Conservation (phyloP, 2,888 invertebrate species). For the Stenodera caucasica region DNA sequence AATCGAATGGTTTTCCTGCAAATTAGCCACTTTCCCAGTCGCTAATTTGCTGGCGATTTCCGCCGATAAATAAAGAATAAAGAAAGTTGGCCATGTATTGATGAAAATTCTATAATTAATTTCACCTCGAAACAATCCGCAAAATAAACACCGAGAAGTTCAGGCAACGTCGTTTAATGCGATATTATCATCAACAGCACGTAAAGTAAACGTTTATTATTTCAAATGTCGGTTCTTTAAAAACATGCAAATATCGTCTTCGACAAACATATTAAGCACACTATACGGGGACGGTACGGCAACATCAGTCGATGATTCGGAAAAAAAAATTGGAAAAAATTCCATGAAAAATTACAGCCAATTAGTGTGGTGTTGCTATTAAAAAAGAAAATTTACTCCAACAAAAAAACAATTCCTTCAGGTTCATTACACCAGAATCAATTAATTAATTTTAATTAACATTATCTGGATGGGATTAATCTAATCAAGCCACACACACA, state of each 20-base stretch:
- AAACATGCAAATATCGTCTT: background rate
- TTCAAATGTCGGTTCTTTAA: slow-evolving; percentile 3
- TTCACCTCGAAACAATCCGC: no score
- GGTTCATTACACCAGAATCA: background rate
- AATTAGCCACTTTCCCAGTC: no score
- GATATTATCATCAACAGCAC: background rate
- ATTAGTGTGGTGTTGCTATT: slow-evolving; percentile 5
- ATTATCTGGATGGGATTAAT: background rate
- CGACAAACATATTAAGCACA: slow-evolving; percentile 5
- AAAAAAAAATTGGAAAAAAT: no score
- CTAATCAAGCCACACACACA: background rate
- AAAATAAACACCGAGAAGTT: background rate
- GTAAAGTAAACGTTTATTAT: background rate
- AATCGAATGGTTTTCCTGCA: no score
- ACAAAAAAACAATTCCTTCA: background rate
- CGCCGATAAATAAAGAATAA: background rate
- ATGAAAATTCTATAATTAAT: no score
- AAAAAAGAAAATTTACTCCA: background rate
- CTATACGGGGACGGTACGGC: background rate
- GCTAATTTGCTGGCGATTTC: background rate
- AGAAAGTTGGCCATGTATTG: background rate
- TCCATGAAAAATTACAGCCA: background rate
- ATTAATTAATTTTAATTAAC: slow-evolving; percentile 1
- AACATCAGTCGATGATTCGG: slow-evolving; percentile 4
- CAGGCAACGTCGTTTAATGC: background rate